Base-by-base conservation (phyloP, 2,113 vertebrate genomes). In the Clarias batrachus region DNA sequence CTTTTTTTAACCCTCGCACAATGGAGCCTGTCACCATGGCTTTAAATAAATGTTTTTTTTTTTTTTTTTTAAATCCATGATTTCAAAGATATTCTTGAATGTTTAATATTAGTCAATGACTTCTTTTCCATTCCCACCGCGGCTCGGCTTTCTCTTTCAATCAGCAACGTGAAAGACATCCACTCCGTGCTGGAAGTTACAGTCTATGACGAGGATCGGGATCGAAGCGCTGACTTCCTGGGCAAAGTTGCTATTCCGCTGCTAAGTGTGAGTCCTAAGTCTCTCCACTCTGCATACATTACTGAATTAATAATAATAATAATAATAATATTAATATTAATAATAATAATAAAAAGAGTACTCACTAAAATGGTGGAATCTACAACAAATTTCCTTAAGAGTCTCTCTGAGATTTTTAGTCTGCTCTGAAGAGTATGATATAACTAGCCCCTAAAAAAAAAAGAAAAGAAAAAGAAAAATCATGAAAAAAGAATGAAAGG, bases 151-250 rank as follows among this genome's bases (percentile, higher is more conserved):
- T 1, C 85, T 37, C 83, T 78, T 91, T 89, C 90, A 81, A 92
- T 81, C 93, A 99, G 98, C 94, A 99, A 99, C 87, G 94, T 99
- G 95, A 99, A 98, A 95, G 98, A 99, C 95, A 97, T 99, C 92
- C 98, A 99, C 93, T 98, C 97, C 0, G 96, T 99, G 71, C 96
- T 99, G 56, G 98, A 99, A 94, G 97, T 99, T 94, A 97, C 97
- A 57, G 97, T 99, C 92, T 99, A 97, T 66, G 97, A 99, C 5
- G 98, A 99, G 92, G 98, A 99, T 93, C 94, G 98, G 23, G 98
- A 99, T 94, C 94, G 97, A 86, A 99, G 96, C 30, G 98, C 97
- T 82, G 98, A 99, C 95, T 99, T 99, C 91, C 95, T 99, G 93
- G 98, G 98, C 90, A 99, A 98, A 97, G 97, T 99, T 93, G 96